These are phyloP conservation scores for Lochmaea capreae DNA, from an alignment of 2,888 invertebrate species.

Conservation along the genomic window DNA sequence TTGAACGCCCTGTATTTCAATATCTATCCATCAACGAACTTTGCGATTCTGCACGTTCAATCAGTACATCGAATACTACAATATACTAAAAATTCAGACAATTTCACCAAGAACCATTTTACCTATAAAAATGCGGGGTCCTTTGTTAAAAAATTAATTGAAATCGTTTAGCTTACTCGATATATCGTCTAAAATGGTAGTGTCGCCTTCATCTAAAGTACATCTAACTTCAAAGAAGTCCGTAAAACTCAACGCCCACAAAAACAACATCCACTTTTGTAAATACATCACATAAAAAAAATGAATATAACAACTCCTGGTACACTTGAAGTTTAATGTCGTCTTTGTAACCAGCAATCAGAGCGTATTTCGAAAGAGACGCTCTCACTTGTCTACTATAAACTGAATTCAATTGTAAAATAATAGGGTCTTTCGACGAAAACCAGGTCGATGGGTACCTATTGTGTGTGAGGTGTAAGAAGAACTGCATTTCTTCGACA, in stretches of 20 bases:
- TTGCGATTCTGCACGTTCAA: too few species aligned
- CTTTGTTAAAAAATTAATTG: too few species aligned
- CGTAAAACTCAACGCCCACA: constrained; percentile 61
- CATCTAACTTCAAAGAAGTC: constrained; percentile 50
- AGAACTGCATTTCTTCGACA: constrained; percentile 48
- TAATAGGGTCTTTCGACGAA: constrained; percentile 48
- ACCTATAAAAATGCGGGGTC: too few species aligned
- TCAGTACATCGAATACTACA: too few species aligned
- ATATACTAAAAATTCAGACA: too few species aligned
- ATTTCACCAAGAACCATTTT: too few species aligned
- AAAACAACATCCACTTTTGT: constrained; percentile 61
- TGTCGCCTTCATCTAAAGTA: constrained; percentile 61
- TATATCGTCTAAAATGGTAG: constrained; percentile 50
- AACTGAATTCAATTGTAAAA: constrained; percentile 35
- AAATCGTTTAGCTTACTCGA: constrained; percentile 45
- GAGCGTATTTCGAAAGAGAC: constrained; percentile 53
- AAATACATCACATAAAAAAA: constrained; percentile 53
- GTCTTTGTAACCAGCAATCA: constrained; percentile 56
- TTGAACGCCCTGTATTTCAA: too few species aligned
- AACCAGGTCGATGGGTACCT: constrained; percentile 56
- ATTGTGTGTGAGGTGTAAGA: constrained; percentile 51
- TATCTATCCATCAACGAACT: too few species aligned
- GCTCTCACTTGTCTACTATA: constrained; percentile 40
- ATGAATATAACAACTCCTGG: background rate
- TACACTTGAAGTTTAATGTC: constrained; percentile 38